phyloP scores from a whole-genome alignment of 1,140 invertebrate species.

The Helicorthomorpha holstii region DNA sequence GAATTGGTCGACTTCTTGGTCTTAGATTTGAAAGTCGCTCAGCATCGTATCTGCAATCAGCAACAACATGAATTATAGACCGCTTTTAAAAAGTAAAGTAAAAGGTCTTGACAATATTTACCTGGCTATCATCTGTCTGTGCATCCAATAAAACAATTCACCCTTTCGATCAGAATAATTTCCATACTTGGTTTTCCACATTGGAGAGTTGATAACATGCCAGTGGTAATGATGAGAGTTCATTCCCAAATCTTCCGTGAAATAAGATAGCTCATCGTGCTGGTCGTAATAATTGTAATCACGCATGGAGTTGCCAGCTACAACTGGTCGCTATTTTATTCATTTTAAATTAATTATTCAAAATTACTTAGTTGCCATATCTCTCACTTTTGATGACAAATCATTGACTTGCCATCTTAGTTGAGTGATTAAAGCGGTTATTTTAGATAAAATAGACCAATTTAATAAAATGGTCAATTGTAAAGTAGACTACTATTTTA shows the following conservation, averaged over 20 bases:
- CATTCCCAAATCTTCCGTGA: constrained; percentile 48
- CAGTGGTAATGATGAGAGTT: constrained; percentile 44
- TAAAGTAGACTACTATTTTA: too few relatives aligned
- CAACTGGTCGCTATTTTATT: background rate
- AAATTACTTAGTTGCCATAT: constrained; percentile 4
- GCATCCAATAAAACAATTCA: constrained; percentile 29
- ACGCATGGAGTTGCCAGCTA: constrained; percentile 9
- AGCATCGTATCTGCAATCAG: constrained; percentile 10
- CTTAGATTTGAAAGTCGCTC: constrained; percentile 8
- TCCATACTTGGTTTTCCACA: constrained; percentile 26
- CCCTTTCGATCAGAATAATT: constrained; percentile 20
- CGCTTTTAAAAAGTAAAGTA: background rate
- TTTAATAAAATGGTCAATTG: too few relatives aligned
- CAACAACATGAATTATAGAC: too few relatives aligned
- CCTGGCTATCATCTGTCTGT: constrained; percentile 31
- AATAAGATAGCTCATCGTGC: constrained; percentile 39
- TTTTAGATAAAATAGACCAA: too few relatives aligned
- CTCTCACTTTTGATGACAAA: too few relatives aligned
- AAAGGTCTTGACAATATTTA: constrained; percentile 1
- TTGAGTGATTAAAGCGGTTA: too few relatives aligned
- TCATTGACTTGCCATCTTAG: too few relatives aligned
- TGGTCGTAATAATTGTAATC: constrained; percentile 12
- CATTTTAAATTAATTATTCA: constrained; percentile 4
- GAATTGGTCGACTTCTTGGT: constrained; percentile 9
- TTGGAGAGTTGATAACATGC: constrained; percentile 30